Conservation (phyloP, 2,113 vertebrate species). For the Vulpes vulpes region DNA sequence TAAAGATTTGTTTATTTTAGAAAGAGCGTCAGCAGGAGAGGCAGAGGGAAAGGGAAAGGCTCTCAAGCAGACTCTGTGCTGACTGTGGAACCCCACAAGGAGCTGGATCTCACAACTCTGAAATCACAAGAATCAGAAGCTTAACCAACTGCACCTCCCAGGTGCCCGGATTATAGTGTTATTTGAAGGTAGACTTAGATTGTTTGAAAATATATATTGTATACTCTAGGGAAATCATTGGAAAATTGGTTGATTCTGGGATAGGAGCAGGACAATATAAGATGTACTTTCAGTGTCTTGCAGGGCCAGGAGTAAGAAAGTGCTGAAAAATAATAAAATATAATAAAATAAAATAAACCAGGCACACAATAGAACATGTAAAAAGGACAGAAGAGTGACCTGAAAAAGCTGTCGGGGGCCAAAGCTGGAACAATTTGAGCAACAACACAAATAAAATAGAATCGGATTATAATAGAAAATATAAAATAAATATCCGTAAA, state of each 20-base stretch:
- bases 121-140: neutral
- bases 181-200: neutral
- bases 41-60: neutral
- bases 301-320: neutral
- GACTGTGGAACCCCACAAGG: neutral
- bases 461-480: neutral
- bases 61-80: neutral
- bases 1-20: neutral
- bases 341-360: no score
- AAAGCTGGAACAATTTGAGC: neutral
- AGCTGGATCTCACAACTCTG: neutral
- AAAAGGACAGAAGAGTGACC: neutral
- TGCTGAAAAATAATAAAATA: neutral
- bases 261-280: neutral
- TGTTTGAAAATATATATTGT: neutral
- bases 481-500: neutral
- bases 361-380: neutral
- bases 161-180: neutral
- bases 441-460: neutral
- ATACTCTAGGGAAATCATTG: neutral
- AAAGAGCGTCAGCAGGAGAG: neutral
- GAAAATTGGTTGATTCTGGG: neutral
- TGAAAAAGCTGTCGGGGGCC: neutral
- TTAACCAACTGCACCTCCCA: neutral
- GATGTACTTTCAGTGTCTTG: neutral